Evolutionary conservation across 2,888 invertebrate species (phyloP).

Genomic region (Diaprepes abbreviatus): DNA sequence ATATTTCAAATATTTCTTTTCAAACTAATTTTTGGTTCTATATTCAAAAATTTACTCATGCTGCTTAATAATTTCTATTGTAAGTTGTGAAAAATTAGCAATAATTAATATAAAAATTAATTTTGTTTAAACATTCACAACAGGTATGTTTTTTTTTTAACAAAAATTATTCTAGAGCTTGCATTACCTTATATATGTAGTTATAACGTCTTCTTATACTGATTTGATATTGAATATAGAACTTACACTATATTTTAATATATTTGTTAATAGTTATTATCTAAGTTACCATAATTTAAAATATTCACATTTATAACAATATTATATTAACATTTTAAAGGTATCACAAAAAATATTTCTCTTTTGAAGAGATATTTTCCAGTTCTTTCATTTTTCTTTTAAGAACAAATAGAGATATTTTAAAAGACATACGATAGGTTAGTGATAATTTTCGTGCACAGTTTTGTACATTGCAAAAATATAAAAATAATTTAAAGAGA

Average conservation of each 20-base stretch:
- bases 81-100: neutral
- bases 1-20: constrained; percentile 16
- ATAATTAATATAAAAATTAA: neutral
- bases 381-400: constrained; percentile 52
- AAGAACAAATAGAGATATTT: constrained; percentile 45
- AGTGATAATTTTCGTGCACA: constrained; percentile 34
- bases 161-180: constrained; percentile 4
- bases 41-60: constrained; percentile 20
- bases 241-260: constrained; percentile 37
- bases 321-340: constrained; percentile 61
- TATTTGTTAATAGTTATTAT: constrained; percentile 41
- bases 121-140: neutral
- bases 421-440: constrained; percentile 32
- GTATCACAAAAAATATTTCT: constrained; percentile 66
- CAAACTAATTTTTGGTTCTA: constrained; percentile 40
- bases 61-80: neutral
- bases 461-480: constrained; percentile 40
- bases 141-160: neutral
- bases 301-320: constrained; percentile 61
- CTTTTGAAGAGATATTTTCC: constrained; percentile 57
- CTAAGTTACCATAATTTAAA: constrained; percentile 53
- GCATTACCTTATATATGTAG: constrained; percentile 8
- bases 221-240: constrained; percentile 44
- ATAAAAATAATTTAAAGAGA: neutral
- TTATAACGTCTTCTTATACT: constrained; percentile 25